Evolutionary conservation across 2,113 vertebrate species (phyloP), one percentile per base, ranked within the genome.

Genomic region (Tylochromis polylepis): DNA sequence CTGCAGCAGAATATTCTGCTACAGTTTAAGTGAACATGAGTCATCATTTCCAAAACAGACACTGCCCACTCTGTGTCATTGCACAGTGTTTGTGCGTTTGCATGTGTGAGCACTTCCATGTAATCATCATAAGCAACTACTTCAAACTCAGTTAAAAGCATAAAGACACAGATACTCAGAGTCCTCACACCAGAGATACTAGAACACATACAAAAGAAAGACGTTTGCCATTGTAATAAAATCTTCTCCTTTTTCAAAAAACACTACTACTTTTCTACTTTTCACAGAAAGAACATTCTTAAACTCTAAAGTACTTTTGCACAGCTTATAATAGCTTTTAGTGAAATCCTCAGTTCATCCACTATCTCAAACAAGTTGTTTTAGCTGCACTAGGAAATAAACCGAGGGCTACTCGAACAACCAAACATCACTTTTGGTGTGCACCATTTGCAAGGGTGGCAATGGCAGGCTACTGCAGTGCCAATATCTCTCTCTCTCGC

Each of bases 1-100:
- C 46, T 49, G 14, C 11, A 72, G 65, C 41, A 49, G 8, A 46
- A 15, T n/a, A 80, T 75, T 81, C 86, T 58, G 82, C 57, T 43
- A 5, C 82, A 82, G 65, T 59, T 83, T 46, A 51, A 77, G 72
- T n/a, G 46, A 88, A 85, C 77, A 59, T 88, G 90, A 91, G 11
- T 91, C 92, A 93, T 90, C 59, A 16, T 90, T 93, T 91, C 90
- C 90, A 90, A 85, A 91, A 89, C 89, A 91, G 79, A 88, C 41
- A 15, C 41, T 53, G 72, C 72, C 46, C 70, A 77, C 70, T 51
- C 72, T 77, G 27, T 34, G 46, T 27, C 27, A 31, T 9, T 31
- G 27, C 72, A 77, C 70, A 77, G 43, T 75, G 43, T 75, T 2
- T 53, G 27, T 77, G 70, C 0, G 11, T 77, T 77, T 31, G 72